Percentiles rank a stretch among this genome's conserved stretches.
phyloP scores from a whole-genome alignment of 1,140 invertebrate genomes.

The Drosophila ercepeae region DNA sequence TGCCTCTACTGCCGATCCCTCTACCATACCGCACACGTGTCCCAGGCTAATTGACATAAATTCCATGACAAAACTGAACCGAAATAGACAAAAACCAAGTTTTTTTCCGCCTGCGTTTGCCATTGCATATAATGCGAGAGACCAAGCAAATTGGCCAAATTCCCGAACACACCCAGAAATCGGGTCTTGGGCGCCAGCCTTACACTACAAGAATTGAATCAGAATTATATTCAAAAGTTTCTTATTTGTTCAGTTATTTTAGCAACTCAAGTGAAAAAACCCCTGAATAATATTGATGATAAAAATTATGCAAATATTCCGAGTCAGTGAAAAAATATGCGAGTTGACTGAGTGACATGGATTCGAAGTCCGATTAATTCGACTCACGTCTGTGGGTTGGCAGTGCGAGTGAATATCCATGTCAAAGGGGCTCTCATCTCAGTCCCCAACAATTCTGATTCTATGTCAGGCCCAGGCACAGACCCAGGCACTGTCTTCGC shows the following conservation, averaged over 20 bases:
- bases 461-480: no score
- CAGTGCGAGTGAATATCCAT: slow-evolving; percentile 13
- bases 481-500: slow-evolving; percentile 2
- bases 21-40: slow-evolving; percentile 45
- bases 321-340: slow-evolving; percentile 2
- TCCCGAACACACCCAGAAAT: slow-evolving; percentile 50
- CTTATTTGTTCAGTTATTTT: no score
- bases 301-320: background rate
- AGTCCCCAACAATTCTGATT: slow-evolving; percentile 44
- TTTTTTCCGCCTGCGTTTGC: slow-evolving; percentile 36
- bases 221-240: no score
- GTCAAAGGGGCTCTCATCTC: slow-evolving; percentile 26
- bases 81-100: slow-evolving; percentile 27
- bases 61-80: slow-evolving; percentile 71
- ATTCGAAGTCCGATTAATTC: slow-evolving; percentile 73
- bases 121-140: slow-evolving; percentile 57
- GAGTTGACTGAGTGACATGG: slow-evolving; percentile 72
- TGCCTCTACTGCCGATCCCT: slow-evolving; percentile 17
- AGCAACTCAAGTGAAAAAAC: background rate
- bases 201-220: slow-evolving; percentile 7
- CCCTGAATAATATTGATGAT: background rate
- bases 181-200: slow-evolving; percentile 30
- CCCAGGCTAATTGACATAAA: slow-evolving; percentile 73
- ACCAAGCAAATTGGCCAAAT: slow-evolving; percentile 63
- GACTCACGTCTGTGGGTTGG: slow-evolving; percentile 47